A percentile compares a stretch with the other conserved stretches of the same genome.
Evolutionary conservation across 2,888 invertebrate genomes (phyloP).

Genomic region (Euphydryas editha): DNA sequence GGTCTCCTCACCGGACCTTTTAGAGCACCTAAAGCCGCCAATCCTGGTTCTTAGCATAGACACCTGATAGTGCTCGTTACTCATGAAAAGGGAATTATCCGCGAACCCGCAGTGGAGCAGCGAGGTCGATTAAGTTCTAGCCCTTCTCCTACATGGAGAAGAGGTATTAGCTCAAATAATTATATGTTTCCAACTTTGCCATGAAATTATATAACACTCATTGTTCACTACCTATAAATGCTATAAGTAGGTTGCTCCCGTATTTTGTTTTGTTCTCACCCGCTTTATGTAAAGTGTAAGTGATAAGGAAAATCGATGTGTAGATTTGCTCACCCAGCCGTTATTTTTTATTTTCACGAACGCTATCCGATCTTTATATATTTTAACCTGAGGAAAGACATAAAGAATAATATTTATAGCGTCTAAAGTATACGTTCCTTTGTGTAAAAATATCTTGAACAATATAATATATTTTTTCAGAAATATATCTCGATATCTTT

Average conservation of each 20-base stretch:
- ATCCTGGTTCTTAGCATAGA: no score
- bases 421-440: conserved; percentile 7
- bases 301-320: conserved; percentile 35
- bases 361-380: conserved; percentile 29
- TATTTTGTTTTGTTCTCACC: not conserved
- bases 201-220: not conserved
- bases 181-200: not conserved
- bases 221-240: not conserved
- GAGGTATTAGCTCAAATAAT: no score
- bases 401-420: conserved; percentile 24
- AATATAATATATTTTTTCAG: not conserved
- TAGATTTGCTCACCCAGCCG: conserved; percentile 29
- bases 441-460: not conserved
- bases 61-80: no score
- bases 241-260: not conserved
- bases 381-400: conserved; percentile 14
- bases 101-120: no score
- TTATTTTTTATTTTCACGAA: conserved; percentile 27
- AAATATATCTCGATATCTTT: no score
- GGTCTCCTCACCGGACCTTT: no score
- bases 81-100: no score
- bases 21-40: no score
- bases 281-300: conserved; percentile 29
- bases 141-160: no score
- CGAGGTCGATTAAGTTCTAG: no score